A percentile compares a stretch with the other conserved stretches of the same genome.
Conservation (phyloP, 1,140 invertebrate species). For the Agrilus planipennis region DNA sequence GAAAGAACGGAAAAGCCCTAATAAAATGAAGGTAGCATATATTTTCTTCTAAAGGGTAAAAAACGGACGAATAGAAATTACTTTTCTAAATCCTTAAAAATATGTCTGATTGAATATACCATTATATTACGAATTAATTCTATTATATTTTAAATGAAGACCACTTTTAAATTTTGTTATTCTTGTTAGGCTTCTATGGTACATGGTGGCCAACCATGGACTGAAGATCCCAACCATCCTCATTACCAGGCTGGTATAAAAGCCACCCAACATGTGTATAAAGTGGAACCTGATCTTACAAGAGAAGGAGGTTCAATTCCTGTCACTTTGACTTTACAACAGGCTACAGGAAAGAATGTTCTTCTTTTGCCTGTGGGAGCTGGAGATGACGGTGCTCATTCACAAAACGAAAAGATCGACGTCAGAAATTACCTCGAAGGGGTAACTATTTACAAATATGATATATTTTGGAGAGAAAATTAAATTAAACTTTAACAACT, state of each 20-base stretch:
- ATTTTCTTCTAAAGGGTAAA: too few species aligned
- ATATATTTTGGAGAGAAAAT: too few species aligned
- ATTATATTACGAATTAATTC: neutral
- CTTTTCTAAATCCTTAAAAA: too few species aligned
- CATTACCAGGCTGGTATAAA: constrained; percentile 81
- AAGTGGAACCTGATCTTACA: constrained; percentile 86
- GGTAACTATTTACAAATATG: constrained; percentile 43
- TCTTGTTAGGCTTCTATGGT: constrained; percentile 42
- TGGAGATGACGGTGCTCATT: constrained; percentile 94
- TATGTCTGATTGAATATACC: too few species aligned
- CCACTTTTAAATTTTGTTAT: neutral
- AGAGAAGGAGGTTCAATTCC: constrained; percentile 83
- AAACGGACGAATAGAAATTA: too few species aligned
- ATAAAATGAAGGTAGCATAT: constrained; percentile 62
- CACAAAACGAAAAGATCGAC: constrained; percentile 96
- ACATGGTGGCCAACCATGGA: constrained; percentile 82
- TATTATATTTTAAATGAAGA: neutral
- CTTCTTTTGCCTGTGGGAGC: constrained; percentile 83
- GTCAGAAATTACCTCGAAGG: constrained; percentile 88
- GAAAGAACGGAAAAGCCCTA: constrained; percentile 66
- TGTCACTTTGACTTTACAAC: constrained; percentile 82
- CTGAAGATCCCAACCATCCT: constrained; percentile 81
- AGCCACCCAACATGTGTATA: constrained; percentile 83
- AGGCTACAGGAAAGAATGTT: constrained; percentile 86
- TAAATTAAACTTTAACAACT: too few species aligned